Evolutionary conservation across 2,797 vertebrate genomes (phyloP).

Genomic region (Neoniphon sammara): DNA sequence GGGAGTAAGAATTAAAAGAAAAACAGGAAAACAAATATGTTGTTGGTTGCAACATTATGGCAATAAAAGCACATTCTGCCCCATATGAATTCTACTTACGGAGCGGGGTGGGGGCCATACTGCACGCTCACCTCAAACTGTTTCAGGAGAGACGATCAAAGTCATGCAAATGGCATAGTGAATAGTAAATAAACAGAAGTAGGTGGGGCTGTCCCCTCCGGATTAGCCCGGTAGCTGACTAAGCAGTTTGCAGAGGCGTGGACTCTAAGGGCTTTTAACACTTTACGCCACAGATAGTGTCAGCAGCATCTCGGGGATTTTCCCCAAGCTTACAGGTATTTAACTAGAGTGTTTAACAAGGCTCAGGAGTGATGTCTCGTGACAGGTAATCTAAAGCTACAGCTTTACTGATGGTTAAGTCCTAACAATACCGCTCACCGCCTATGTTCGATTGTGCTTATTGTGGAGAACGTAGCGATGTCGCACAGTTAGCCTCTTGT

Average conservation of each 20-base stretch:
- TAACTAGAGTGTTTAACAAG: conserved; percentile 70
- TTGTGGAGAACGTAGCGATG: conserved; percentile 40
- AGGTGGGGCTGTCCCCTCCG: conserved; percentile 42
- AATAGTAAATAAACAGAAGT: conserved; percentile 50
- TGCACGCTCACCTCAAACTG: conserved; percentile 7
- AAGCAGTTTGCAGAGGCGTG: conserved; percentile 63
- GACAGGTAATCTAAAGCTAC: conserved; percentile 71
- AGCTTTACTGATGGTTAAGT: conserved; percentile 18
- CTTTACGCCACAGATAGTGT: conserved; percentile 74
- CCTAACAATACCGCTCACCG: conserved; percentile 32
- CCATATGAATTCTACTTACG: conserved; percentile 17
- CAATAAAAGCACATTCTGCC: not conserved
- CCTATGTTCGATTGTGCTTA: conserved; percentile 30
- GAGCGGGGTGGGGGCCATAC: not conserved
- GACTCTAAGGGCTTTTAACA: conserved; percentile 79
- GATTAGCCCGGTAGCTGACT: conserved; percentile 76
- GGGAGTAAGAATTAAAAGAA: too few species aligned
- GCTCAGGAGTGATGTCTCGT: conserved; percentile 71
- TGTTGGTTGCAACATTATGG: not conserved
- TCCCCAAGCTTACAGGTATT: conserved; percentile 80
- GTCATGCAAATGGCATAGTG: conserved; percentile 41
- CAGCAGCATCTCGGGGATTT: conserved; percentile 78
- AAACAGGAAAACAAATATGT: not conserved
- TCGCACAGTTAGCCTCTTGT: conserved; percentile 20
- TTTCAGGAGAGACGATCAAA: conserved; percentile 41